Base-by-base conservation (phyloP, 2,797 vertebrate species). In the Enteromius mattozi region DNA sequence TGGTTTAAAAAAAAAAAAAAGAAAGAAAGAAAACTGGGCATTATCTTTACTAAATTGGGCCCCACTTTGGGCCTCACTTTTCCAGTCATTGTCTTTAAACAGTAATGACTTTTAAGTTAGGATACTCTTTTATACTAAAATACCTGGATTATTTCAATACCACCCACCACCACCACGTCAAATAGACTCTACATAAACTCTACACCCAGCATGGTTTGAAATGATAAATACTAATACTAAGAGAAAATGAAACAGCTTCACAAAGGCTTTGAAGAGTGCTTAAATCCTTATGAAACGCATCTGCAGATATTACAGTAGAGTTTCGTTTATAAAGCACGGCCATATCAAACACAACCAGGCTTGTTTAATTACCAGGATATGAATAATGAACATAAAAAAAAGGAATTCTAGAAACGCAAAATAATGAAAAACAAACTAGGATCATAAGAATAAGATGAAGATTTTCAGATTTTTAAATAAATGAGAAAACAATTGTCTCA, bases 1-100 rank as follows among this genome's bases (percentile, higher is more conserved):
- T 81, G 63, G 82, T 84, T 82, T 24, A 72, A 54, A 82, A 82
- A 70, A 40, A 21, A 17, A 21, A 69, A 45, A 82, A 89, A 37
- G 78, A 51, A 13, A 37, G 66, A 45, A 17, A 33, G 14, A 59
- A 83, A 76, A 72, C 51, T 42, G 35, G 63, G 72, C 72, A 81
- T 81, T 30, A 76, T 71, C 19, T 77, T 75, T 35, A 54, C 30
- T 49, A 71, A 47, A 84, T 24, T 45, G 24, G 78, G 47, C 47
- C 47, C 47, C 78, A 33, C 24, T 65, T 56, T 37, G 10, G 21
- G 51, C 49, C 74, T 0, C 33, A 33, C 59, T 45, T 65, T 19
- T 47, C 24, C 40, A 80, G 78, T 37, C 78, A 68, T 35, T 33
- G 3, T 68, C n/a, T 51, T 16, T 69, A 45, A 83, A 70, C 33